A percentile compares a stretch with the other conserved stretches of the same genome.
phyloP scores from a whole-genome alignment of 2,113 vertebrate species.

The Nibea albiflora region DNA sequence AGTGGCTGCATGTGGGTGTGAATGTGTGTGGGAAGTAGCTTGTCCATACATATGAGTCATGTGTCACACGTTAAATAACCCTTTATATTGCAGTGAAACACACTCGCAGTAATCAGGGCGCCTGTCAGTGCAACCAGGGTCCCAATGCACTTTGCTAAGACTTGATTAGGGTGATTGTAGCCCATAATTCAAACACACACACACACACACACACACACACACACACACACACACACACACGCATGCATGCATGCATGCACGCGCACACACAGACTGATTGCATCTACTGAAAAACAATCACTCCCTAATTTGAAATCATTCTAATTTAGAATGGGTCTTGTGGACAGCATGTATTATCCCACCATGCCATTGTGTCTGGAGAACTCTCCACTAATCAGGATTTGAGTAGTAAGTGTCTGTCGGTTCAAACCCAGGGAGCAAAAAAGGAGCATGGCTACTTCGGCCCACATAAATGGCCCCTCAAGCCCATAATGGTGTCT shows the following conservation, averaged over 20 bases:
- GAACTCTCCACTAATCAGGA: constrained; percentile 78
- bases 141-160: constrained; percentile 45
- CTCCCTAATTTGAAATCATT: constrained; percentile 75
- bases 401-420: constrained; percentile 60
- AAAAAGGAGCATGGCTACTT: constrained; percentile 29
- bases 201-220: not conserved
- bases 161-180: constrained; percentile 71
- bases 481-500: constrained; percentile 36
- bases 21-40: constrained; percentile 21
- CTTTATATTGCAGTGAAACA: constrained; percentile 40
- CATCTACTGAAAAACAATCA: constrained; percentile 67
- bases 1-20: constrained; percentile 16
- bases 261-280: constrained; percentile 62
- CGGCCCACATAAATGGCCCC: constrained; percentile 59
- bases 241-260: constrained; percentile 11
- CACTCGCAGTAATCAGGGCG: constrained; percentile 48
- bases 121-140: constrained; percentile 40
- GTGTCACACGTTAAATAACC: constrained; percentile 50
- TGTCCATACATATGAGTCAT: constrained; percentile 46
- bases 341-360: constrained; percentile 62
- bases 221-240: not conserved
- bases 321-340: constrained; percentile 55
- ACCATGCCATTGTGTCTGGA: constrained; percentile 57
- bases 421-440: constrained; percentile 15
- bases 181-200: constrained; percentile 41